These are phyloP conservation scores for Melipona bicolor DNA, from an alignment of 2,888 invertebrate genomes.

Conservation along the genomic window DNA sequence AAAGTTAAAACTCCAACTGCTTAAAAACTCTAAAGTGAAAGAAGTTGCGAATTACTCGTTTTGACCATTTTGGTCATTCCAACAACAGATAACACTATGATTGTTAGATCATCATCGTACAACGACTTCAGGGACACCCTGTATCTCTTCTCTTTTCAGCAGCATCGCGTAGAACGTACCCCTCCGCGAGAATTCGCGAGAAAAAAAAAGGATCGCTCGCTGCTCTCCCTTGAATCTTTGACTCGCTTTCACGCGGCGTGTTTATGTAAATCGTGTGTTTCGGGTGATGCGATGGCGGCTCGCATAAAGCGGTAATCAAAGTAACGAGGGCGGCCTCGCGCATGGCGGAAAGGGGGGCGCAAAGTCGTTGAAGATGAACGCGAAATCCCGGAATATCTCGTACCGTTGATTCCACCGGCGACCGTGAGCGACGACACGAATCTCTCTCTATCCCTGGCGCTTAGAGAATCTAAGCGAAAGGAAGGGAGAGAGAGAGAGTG, in stretches of 20 bases:
- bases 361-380: not conserved
- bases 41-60: too few relatives aligned
- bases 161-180: too few relatives aligned
- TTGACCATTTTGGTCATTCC: too few relatives aligned
- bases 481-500: too few relatives aligned
- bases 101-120: too few relatives aligned
- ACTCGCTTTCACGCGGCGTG: not conserved
- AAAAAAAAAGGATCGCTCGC: too few relatives aligned
- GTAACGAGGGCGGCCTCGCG: not conserved
- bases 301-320: constrained; percentile 21
- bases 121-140: too few relatives aligned
- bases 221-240: not conserved
- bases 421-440: constrained; percentile 25
- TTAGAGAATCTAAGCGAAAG: not conserved
- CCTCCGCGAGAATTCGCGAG: too few relatives aligned
- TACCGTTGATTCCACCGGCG: constrained; percentile 12
- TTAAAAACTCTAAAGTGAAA: too few relatives aligned
- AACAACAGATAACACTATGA: too few relatives aligned
- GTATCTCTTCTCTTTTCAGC: too few relatives aligned
- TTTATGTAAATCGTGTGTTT: constrained; percentile 10
- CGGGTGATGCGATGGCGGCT: not conserved
- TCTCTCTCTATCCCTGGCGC: constrained; percentile 15
- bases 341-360: not conserved
- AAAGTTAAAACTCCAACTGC: too few relatives aligned
- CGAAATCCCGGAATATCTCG: constrained; percentile 23